phyloP scores from a whole-genome alignment of 2,797 vertebrate species.

The Nyctalus aviator region DNA sequence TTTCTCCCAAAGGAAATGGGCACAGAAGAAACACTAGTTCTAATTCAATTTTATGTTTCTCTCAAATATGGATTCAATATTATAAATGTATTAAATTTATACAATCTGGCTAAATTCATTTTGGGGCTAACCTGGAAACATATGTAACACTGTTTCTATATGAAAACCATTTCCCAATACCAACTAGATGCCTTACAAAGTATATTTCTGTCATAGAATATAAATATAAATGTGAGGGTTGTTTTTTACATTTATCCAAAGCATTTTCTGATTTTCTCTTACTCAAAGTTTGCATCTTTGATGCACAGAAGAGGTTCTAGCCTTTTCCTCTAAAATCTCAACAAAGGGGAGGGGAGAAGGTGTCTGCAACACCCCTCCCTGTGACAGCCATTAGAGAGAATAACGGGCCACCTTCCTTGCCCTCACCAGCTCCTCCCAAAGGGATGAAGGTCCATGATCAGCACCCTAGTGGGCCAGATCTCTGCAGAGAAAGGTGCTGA shows the following conservation, averaged over 20 bases:
- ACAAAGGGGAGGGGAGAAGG: neutral
- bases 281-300: neutral
- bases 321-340: neutral
- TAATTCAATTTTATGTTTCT: slow-evolving; percentile 64
- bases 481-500: neutral
- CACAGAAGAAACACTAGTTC: slow-evolving; percentile 17
- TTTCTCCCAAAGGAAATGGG: slow-evolving; percentile 33
- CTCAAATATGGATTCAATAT: neutral
- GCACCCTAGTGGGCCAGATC: neutral
- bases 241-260: neutral
- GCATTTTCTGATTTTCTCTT: neutral
- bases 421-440: neutral
- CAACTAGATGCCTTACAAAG: neutral
- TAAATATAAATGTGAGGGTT: neutral
- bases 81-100: slow-evolving; percentile 43
- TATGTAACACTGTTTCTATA: neutral
- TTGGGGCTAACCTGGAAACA: slow-evolving; percentile 71
- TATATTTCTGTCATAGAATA: neutral
- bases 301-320: neutral
- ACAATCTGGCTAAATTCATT: slow-evolving; percentile 33
- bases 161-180: neutral
- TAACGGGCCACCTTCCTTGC: neutral
- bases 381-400: neutral
- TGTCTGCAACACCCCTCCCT: neutral
- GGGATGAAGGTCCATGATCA: neutral